Conservation (phyloP, 2,888 invertebrate genomes). For the Agonopterix alstromeriana region DNA sequence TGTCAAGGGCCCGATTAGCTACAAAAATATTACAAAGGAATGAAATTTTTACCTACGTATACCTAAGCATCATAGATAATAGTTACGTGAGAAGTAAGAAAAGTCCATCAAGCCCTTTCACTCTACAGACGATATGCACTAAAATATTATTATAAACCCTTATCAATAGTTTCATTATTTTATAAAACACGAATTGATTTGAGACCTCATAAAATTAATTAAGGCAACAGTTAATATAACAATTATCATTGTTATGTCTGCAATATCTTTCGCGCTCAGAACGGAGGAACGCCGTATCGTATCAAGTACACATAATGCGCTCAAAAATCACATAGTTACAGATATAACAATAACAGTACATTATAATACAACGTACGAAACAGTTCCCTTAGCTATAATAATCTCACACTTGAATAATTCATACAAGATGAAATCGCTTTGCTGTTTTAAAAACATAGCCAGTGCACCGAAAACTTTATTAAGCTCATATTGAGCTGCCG, state of each 20-base stretch:
- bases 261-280: slow-evolving; percentile 11
- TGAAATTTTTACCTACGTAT: slow-evolving; percentile 17
- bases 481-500: too few species aligned
- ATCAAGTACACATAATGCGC: too few species aligned
- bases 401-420: slow-evolving; percentile 34
- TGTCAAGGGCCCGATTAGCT: slow-evolving; percentile 25
- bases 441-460: background rate
- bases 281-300: too few species aligned
- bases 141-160: slow-evolving; percentile 27
- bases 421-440: slow-evolving; percentile 3
- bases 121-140: slow-evolving; percentile 31
- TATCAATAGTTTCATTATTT: slow-evolving; percentile 11
- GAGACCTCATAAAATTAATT: slow-evolving; percentile 44
- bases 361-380: slow-evolving; percentile 13
- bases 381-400: slow-evolving; percentile 38
- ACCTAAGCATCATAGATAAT: slow-evolving; percentile 9
- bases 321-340: slow-evolving; percentile 12
- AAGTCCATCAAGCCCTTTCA: slow-evolving; percentile 39
- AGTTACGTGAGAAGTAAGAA: slow-evolving; percentile 25
- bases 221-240: slow-evolving; percentile 48
- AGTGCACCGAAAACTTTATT: background rate
- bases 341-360: slow-evolving; percentile 28
- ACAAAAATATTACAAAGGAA: slow-evolving; percentile 23
- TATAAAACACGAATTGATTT: slow-evolving; percentile 35
- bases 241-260: slow-evolving; percentile 31